Percentiles rank a stretch among this genome's conserved stretches.
Evolutionary conservation across 1,140 invertebrate species (phyloP).

Genomic region (Cydia amplana): DNA sequence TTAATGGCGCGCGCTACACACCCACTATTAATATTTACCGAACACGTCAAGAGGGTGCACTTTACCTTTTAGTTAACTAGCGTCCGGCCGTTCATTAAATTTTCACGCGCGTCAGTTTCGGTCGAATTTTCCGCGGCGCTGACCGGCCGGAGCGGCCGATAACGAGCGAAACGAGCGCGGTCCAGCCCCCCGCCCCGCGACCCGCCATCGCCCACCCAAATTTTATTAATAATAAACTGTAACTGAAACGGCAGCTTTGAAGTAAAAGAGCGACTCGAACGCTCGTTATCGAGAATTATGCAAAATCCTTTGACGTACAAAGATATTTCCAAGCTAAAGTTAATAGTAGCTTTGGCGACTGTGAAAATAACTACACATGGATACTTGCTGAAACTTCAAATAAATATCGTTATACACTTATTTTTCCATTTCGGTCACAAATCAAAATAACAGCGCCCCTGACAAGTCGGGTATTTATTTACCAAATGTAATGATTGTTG

Average conservation of each 20-base stretch:
- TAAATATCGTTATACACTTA: conserved; percentile 1
- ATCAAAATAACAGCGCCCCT: background rate
- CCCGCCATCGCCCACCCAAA: conserved; percentile 55
- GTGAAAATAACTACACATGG: conserved; percentile 29
- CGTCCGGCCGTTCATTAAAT: conserved; percentile 79
- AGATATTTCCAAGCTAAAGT: conserved; percentile 44
- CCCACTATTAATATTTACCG: conserved; percentile 79
- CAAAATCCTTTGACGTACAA: conserved; percentile 65
- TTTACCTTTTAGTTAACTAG: conserved; percentile 80
- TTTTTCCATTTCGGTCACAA: background rate
- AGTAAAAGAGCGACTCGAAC: conserved; percentile 68
- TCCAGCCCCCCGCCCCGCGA: conserved; percentile 45
- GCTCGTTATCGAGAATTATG: conserved; percentile 73
- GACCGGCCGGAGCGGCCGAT: conserved; percentile 66
- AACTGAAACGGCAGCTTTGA: conserved; percentile 73
- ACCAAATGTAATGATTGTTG: no score
- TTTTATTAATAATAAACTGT: conserved; percentile 78
- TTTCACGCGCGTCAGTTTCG: conserved; percentile 79
- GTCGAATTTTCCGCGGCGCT: conserved; percentile 78
- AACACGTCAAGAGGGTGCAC: conserved; percentile 79
- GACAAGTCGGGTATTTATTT: background rate
- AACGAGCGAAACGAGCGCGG: conserved; percentile 74
- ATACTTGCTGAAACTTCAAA: conserved; percentile 22
- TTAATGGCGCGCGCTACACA: conserved; percentile 76
- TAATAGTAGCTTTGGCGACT: conserved; percentile 26